phyloP scores from a whole-genome alignment of 1,140 invertebrate genomes.

The Aphelenchoides fujianensis region DNA sequence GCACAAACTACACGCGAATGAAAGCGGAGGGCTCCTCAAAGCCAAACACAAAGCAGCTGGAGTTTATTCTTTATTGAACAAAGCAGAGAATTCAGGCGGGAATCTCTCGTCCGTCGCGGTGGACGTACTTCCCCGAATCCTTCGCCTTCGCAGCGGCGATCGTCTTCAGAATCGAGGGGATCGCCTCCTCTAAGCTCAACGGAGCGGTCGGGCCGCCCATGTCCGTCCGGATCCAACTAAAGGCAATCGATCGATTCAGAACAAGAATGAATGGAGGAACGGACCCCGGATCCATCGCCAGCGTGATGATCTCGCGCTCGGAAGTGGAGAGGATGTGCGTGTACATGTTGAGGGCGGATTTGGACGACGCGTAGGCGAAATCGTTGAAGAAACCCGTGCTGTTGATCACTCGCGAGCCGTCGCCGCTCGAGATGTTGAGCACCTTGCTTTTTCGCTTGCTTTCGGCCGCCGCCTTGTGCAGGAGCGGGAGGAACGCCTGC shows the following conservation, averaged over 20 bases:
- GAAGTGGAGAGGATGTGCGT: not conserved
- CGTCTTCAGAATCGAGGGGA: not conserved
- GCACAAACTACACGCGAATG: too few species aligned
- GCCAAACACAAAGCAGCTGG: too few species aligned
- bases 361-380: conserved; percentile 5
- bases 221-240: conserved; percentile 11
- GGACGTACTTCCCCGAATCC: not conserved
- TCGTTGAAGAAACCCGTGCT: not conserved
- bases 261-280: too few species aligned
- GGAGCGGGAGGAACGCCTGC: conserved; percentile 1
- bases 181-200: conserved; percentile 17
- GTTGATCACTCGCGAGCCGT: not conserved
- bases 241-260: too few species aligned
- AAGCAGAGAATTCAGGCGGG: too few species aligned
- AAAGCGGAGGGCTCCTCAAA: too few species aligned
- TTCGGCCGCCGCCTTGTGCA: not conserved
- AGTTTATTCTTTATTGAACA: too few species aligned
- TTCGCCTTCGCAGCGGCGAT: not conserved
- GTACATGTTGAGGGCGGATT: not conserved
- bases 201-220: conserved; percentile 2
- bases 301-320: not conserved
- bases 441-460: not conserved
- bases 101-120: conserved; percentile 9
- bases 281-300: not conserved
- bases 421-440: not conserved